Percentiles rank a stretch among this genome's conserved stretches.
These are phyloP conservation scores for Nasonia vitripennis DNA, from an alignment of 1,140 invertebrate genomes.

Conservation along the genomic window DNA sequence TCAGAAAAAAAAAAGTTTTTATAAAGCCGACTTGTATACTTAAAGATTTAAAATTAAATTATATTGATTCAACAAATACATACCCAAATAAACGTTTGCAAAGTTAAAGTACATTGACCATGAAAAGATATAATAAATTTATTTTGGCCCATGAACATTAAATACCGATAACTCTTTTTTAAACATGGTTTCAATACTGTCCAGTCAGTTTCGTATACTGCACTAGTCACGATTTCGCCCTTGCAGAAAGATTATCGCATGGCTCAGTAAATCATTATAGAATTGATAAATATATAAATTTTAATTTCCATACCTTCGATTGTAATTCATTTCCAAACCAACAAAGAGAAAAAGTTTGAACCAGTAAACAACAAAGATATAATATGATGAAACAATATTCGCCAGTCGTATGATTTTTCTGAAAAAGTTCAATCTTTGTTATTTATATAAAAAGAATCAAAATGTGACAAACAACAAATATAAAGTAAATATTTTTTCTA, in stretches of 20 bases:
- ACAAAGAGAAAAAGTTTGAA: conserved; percentile 1
- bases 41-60: no score
- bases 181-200: background rate
- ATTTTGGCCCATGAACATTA: conserved; percentile 50
- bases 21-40: no score
- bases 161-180: conserved; percentile 36
- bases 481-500: no score
- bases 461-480: no score
- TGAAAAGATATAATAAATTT: conserved; percentile 56
- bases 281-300: no score
- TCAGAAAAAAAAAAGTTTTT: background rate
- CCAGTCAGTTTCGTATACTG: conserved; percentile 26
- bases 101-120: conserved; percentile 57
- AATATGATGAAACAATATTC: background rate
- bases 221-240: background rate
- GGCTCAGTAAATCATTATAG: background rate
- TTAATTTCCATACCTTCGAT: background rate
- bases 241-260: no score
- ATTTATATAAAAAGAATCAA: no score
- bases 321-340: conserved; percentile 31
- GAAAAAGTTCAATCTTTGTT: no score
- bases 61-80: background rate
- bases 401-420: no score
- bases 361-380: background rate
- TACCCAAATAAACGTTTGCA: conserved; percentile 62